Evolutionary conservation across 2,113 vertebrate genomes (phyloP), one percentile per base, ranked within the genome.

Genomic region (Scytalopus superciliaris): DNA sequence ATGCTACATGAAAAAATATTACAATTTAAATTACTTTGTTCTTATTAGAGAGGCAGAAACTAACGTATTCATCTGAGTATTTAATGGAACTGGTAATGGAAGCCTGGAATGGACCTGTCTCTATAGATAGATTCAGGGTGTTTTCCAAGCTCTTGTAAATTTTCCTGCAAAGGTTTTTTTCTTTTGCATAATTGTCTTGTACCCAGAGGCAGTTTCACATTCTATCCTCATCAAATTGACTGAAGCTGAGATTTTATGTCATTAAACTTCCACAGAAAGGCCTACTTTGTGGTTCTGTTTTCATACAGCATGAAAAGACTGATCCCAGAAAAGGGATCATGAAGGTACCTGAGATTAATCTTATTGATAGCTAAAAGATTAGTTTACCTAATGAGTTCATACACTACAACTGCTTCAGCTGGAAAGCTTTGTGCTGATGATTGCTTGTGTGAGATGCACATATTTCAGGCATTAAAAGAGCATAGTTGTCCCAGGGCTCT

Each of bases 301-400:
- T 72, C 62, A 76, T 17, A 31, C 7, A 81, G 39, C 55, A 84
- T 7, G 37, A 78, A 92, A 84, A 75, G 28, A 50, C 42, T 74
- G 28, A 74, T 67, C 85, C 78, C 23, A 83, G 40, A 80, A 89
- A 80, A 80, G 22, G 33, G 45, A 76, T 74, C 50, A 83, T 73
- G 6, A 9, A 31, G 35, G 67, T 62, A 79, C 57, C 40, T 69
- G 40, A 70, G 59, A 91, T 84, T 69, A 89, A 73, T 84, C 91
- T 74, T 86, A 60, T 81, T 0, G 2, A 66, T 28, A 84, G 47
- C 21, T 68, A 84, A 74, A 79, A 85, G 52, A 80, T 56, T 19
- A 50, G n/a, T 86, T 95, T 74, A 64, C 37, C 80, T 90, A 82
- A 91, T 76, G 78, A 94, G 74, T 64, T 93, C 42, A 66, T 31